A percentile compares a stretch with the other conserved stretches of the same genome.
Conservation (phyloP, 2,797 vertebrate genomes). For the Alexandromys oeconomus region DNA sequence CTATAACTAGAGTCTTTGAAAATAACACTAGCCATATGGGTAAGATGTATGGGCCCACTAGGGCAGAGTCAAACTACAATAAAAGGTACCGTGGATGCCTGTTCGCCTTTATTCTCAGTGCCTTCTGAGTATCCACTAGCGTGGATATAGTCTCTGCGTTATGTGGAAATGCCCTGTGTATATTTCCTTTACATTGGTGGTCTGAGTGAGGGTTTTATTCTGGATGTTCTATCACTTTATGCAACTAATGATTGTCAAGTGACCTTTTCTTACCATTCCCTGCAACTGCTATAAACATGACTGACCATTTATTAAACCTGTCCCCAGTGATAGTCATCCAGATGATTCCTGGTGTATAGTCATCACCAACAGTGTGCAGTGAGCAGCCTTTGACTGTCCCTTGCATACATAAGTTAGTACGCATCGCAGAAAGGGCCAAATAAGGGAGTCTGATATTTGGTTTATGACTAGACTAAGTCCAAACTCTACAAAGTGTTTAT, state of each 20-base stretch:
- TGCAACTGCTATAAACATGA: neutral
- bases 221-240: neutral
- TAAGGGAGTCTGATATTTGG: conserved; percentile 35
- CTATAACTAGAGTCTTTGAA: conserved; percentile 15
- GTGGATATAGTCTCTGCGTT: neutral
- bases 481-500: conserved; percentile 15
- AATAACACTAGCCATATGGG: neutral
- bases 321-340: neutral
- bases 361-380: neutral
- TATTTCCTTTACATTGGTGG: neutral
- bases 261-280: neutral
- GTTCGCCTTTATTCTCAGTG: neutral
- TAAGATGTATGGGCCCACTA: neutral
- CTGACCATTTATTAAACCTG: neutral
- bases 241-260: neutral
- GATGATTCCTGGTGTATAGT: neutral
- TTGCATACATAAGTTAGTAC: neutral
- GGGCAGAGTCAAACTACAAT: neutral
- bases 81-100: neutral
- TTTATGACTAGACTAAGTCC: conserved; percentile 13
- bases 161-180: neutral
- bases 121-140: neutral
- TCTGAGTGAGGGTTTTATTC: conserved; percentile 38
- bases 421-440: conserved; percentile 22
- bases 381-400: neutral